These are phyloP conservation scores for Pseudochirops corinnae DNA, from an alignment of 2,797 vertebrate species.

Conservation along the genomic window DNA sequence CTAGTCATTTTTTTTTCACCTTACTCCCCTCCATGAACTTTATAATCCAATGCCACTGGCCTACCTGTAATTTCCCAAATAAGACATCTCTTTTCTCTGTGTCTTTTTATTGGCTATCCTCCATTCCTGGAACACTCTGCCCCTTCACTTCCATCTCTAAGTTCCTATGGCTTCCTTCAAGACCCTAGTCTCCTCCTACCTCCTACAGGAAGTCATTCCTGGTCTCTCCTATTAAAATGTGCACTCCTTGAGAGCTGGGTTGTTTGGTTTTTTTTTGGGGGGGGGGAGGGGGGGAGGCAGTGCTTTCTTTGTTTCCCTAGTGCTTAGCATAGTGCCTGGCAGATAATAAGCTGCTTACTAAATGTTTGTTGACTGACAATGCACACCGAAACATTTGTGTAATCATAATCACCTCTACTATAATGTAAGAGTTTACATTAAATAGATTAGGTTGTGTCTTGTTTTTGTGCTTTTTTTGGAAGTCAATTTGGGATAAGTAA, in stretches of 20 bases:
- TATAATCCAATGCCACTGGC: neutral
- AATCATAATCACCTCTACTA: neutral
- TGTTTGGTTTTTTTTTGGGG: neutral
- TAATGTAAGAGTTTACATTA: neutral
- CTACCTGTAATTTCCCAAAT: neutral
- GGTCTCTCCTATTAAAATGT: neutral
- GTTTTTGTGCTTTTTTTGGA: too few species aligned
- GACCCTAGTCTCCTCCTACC: neutral
- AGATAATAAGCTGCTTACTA: neutral
- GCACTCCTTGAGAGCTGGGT: neutral
- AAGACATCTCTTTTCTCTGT: neutral
- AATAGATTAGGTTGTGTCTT: neutral
- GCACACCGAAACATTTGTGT: neutral
- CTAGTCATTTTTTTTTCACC: neutral
- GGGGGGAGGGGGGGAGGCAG: too few species aligned
- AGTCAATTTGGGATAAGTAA: too few species aligned
- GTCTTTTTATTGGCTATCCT: neutral
- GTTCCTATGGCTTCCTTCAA: neutral
- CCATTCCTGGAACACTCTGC: neutral
- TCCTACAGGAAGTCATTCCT: neutral
- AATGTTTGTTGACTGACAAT: neutral
- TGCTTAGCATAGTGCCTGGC: neutral
- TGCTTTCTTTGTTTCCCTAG: neutral
- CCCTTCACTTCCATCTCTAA: neutral
- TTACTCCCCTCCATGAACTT: neutral